Conservation (phyloP, 2,888 invertebrate species). For the Pegoplata infirma region DNA sequence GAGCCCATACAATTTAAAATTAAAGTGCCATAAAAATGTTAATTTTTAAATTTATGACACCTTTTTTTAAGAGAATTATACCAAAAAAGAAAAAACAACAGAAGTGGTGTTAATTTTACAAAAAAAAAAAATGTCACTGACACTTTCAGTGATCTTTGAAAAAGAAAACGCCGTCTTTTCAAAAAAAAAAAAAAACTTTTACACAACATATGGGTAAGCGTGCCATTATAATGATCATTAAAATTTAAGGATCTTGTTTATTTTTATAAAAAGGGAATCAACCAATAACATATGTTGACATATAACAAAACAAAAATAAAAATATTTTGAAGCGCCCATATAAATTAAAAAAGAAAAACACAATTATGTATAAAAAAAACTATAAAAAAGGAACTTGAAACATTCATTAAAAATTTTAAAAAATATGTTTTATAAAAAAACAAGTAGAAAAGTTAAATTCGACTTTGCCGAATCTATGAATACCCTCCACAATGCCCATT, state of each 20-base stretch:
- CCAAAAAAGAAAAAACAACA: slow-evolving; percentile 8
- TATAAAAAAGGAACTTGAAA: neutral
- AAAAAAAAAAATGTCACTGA: slow-evolving; percentile 25
- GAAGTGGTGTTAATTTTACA: slow-evolving; percentile 7
- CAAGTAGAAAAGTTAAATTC: no score
- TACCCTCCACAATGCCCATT: no score
- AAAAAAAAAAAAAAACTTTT: neutral
- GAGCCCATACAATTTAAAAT: slow-evolving; percentile 24
- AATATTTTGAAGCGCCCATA: slow-evolving; percentile 1
- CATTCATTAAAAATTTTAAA: neutral
- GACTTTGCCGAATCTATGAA: no score
- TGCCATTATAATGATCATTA: neutral
- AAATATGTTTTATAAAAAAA: neutral
- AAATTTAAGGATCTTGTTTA: neutral
- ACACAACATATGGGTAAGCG: slow-evolving; percentile 30
- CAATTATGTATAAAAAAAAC: neutral
- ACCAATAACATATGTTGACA: slow-evolving; percentile 31
- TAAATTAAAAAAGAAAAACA: no score
- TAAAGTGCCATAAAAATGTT: slow-evolving; percentile 49
- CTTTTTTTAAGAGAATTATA: slow-evolving; percentile 12
- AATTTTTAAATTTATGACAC: slow-evolving; percentile 42
- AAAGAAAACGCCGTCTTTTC: slow-evolving; percentile 1
- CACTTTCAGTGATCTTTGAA: slow-evolving; percentile 20
- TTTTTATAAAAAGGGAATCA: neutral
- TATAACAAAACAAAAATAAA: no score